Conservation (phyloP, 2,888 invertebrate genomes). For the Tetramorium bicarinatum region DNA sequence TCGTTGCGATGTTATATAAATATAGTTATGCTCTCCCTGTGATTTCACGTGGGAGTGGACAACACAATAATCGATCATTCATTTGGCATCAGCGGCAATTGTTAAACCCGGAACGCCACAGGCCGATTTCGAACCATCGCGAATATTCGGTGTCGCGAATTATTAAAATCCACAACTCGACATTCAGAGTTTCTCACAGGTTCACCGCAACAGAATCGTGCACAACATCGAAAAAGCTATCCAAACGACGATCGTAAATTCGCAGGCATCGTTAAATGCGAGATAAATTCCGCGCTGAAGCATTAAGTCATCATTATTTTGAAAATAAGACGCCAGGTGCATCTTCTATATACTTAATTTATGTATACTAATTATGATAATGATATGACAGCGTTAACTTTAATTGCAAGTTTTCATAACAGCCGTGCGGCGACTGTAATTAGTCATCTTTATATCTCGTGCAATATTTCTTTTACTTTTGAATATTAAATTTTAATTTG, state of each 20-base stretch:
- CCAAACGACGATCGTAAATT: not conserved
- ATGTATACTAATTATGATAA: conserved; percentile 29
- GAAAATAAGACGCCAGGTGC: conserved; percentile 16
- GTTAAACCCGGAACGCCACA: conserved; percentile 7
- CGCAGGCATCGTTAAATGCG: conserved; percentile 7
- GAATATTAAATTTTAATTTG: conserved; percentile 18
- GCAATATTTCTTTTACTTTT: not conserved
- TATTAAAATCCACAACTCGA: not conserved
- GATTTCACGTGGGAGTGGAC: conserved; percentile 39
- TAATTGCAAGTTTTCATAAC: not conserved
- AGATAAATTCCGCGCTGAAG: conserved; percentile 7
- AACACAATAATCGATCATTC: conserved; percentile 30
- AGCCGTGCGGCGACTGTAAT: not conserved
- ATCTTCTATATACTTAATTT: conserved; percentile 8
- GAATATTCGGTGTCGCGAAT: not conserved
- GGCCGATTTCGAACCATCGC: not conserved
- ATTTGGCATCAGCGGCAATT: conserved; percentile 34
- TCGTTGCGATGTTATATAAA: conserved; percentile 35
- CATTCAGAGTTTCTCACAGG: not conserved
- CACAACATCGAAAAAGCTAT: not conserved
- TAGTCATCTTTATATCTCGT: not conserved
- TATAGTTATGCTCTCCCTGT: conserved; percentile 18
- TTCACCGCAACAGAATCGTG: not conserved
- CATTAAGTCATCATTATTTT: not conserved
- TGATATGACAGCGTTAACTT: not conserved